A percentile compares a stretch with the other conserved stretches of the same genome.
phyloP scores from a whole-genome alignment of 53 echinoderm and acorn worm species.

The Pentamera pediparva region DNA sequence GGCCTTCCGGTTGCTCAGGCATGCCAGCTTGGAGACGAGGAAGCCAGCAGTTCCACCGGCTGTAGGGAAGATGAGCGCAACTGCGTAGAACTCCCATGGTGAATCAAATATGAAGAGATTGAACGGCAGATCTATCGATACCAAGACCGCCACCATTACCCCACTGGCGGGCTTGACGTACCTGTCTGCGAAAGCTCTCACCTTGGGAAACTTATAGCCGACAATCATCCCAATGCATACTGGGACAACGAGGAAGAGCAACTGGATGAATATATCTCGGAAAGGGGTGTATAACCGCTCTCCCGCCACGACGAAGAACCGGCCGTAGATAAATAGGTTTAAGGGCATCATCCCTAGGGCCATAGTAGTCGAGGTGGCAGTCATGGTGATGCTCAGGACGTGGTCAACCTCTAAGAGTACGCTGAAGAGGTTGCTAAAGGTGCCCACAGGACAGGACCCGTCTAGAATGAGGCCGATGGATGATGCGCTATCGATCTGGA shows the following conservation, averaged over 20 bases:
- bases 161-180: slow-evolving; percentile 62
- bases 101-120: slow-evolving; percentile 72
- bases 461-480: slow-evolving; percentile 73
- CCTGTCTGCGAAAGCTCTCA: slow-evolving; percentile 40
- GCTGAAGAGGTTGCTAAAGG: slow-evolving; percentile 70
- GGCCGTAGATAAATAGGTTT: slow-evolving; percentile 76
- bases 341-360: slow-evolving; percentile 90
- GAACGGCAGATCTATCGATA: slow-evolving; percentile 55
- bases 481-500: slow-evolving; percentile 44
- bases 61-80: slow-evolving; percentile 55
- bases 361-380: slow-evolving; percentile 61
- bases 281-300: slow-evolving; percentile 58
- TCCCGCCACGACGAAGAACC: slow-evolving; percentile 33
- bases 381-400: slow-evolving; percentile 84
- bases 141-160: slow-evolving; percentile 43
- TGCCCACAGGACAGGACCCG: slow-evolving; percentile 83
- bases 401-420: slow-evolving; percentile 75
- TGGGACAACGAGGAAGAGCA: slow-evolving; percentile 47
- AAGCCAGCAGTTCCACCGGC: slow-evolving; percentile 58
- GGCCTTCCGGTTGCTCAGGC: slow-evolving; percentile 38
- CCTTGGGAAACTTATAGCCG: slow-evolving; percentile 52
- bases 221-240: slow-evolving; percentile 61
- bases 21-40: slow-evolving; percentile 50
- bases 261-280: slow-evolving; percentile 52
- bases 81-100: slow-evolving; percentile 36